Conservation (phyloP, 37 sponge, comb jelly and placozoan species). For the Mnemiopsis leidyi region DNA sequence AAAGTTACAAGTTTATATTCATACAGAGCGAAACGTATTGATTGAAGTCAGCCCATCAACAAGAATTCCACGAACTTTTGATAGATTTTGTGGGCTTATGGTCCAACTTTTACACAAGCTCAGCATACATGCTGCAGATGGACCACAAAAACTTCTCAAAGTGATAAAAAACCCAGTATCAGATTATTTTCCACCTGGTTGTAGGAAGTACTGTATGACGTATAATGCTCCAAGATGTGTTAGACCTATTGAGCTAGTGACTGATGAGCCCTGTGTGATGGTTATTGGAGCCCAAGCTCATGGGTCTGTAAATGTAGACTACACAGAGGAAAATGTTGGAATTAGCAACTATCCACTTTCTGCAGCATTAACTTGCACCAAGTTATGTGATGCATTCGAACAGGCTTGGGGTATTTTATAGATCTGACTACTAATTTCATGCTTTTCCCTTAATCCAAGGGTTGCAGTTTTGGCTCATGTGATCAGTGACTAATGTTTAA, state of each 20-base stretch:
- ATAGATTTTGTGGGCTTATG: constrained; percentile 96
- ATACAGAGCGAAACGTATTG: constrained; percentile 92
- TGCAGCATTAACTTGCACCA: constrained; percentile 94
- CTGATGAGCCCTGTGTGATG: constrained; percentile 88
- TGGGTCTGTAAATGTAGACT: constrained; percentile 90
- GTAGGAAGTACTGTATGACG: constrained; percentile 82
- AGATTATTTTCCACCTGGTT: constrained; percentile 91
- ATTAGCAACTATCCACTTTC: constrained; percentile 97
- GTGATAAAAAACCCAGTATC: constrained; percentile 97
- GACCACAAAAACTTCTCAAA: constrained; percentile 93
- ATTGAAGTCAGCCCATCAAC: constrained; percentile 94
- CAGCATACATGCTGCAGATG: constrained; percentile 94
- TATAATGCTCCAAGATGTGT: constrained; percentile 82
- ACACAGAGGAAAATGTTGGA: constrained; percentile 85
- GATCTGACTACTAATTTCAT: too few species aligned
- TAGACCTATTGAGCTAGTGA: constrained; percentile 74
- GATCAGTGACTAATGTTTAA: too few species aligned
- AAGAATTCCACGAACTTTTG: constrained; percentile 95
- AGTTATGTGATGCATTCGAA: constrained; percentile 92
- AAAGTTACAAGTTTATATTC: constrained; percentile 92
- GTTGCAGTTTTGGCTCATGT: too few species aligned
- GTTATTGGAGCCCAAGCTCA: constrained; percentile 97
- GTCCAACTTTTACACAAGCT: constrained; percentile 97
- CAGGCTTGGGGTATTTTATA: constrained; percentile 82
- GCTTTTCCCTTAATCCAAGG: too few species aligned